A percentile compares a stretch with the other conserved stretches of the same genome.
These are phyloP conservation scores for Saguinus imperator DNA, from an alignment of 2,113 vertebrate genomes.

Conservation along the genomic window DNA sequence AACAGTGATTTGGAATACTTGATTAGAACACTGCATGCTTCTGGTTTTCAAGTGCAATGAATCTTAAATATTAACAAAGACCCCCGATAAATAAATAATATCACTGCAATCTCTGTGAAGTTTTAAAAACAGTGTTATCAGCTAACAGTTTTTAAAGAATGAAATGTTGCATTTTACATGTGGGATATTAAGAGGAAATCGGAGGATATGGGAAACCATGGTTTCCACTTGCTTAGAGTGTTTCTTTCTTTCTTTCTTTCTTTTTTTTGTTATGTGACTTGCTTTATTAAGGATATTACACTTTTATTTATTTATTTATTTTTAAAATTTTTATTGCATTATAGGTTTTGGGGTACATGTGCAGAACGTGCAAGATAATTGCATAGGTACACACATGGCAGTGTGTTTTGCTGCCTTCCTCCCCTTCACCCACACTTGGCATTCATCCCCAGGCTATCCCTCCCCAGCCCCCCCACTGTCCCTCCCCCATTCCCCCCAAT, in stretches of 20 bases:
- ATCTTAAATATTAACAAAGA: not conserved
- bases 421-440: too few species aligned
- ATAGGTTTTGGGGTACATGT: too few species aligned
- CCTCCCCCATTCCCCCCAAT: too few species aligned
- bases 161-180: not conserved
- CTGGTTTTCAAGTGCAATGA: not conserved
- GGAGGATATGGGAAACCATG: not conserved
- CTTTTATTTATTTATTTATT: too few species aligned
- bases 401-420: too few species aligned
- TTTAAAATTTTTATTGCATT: too few species aligned
- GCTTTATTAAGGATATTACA: too few species aligned
- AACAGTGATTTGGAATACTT: conserved; percentile 40
- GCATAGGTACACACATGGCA: too few species aligned
- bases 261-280: too few species aligned
- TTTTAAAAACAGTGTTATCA: not conserved
- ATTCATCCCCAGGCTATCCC: too few species aligned
- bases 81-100: not conserved
- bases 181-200: not conserved
- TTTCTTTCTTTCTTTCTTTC: not conserved
- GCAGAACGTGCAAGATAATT: too few species aligned
- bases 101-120: not conserved
- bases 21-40: not conserved
- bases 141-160: not conserved
- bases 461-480: too few species aligned
- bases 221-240: not conserved